Percentiles rank a stretch among this genome's conserved stretches.
These are phyloP conservation scores for Parus major DNA, from an alignment of 2,113 vertebrate species.

Conservation along the genomic window DNA sequence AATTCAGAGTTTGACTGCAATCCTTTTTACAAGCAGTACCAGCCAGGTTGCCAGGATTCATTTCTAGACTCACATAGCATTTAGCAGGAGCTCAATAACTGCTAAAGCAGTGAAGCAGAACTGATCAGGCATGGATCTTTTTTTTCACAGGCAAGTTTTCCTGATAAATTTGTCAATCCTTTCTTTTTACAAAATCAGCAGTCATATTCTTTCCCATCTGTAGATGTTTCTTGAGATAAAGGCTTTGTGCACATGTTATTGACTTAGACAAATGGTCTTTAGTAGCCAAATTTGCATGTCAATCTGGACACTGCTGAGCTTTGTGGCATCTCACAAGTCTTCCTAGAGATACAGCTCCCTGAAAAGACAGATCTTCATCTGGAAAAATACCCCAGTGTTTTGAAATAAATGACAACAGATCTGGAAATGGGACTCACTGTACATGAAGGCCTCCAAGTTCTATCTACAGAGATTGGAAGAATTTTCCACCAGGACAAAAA, in stretches of 20 bases:
- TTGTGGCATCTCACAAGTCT: not conserved
- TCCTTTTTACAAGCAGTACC: not conserved
- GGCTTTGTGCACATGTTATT: not conserved
- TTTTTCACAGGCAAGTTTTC: not conserved
- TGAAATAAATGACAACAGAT: not conserved
- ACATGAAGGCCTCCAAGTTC: accelerated
- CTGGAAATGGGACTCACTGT: not conserved
- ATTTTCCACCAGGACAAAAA: not conserved
- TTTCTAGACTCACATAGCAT: not conserved
- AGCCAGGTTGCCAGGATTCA: not conserved
- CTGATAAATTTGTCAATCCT: not conserved
- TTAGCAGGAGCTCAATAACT: not conserved
- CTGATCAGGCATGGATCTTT: not conserved
- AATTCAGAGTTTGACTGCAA: not conserved
- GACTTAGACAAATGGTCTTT: not conserved
- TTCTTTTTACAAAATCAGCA: not conserved
- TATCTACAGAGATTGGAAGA: not conserved
- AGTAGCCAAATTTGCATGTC: not conserved
- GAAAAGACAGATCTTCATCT: not conserved
- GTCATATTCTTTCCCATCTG: not conserved
- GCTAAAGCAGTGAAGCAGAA: not conserved
- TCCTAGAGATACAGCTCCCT: not conserved
- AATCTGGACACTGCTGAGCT: not conserved
- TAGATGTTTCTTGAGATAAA: not conserved
- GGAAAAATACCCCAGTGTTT: not conserved